phyloP scores from a whole-genome alignment of 2,113 vertebrate species.

The Larimichthys crocea region DNA sequence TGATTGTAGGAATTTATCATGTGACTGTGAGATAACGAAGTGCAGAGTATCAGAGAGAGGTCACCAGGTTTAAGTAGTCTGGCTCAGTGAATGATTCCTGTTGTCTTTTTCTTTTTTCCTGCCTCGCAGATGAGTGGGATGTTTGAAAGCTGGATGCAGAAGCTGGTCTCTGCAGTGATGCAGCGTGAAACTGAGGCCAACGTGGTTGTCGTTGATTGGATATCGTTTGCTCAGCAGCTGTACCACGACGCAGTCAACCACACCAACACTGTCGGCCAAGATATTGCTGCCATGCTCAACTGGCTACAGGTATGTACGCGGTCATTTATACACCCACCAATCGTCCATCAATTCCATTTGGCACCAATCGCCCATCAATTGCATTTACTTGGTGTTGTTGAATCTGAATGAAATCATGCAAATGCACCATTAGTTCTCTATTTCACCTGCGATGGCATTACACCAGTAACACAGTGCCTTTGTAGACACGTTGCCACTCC shows the following conservation, averaged over 20 bases:
- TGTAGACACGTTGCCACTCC: not conserved
- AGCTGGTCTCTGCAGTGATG: conserved; percentile 89
- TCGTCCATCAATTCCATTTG: no score
- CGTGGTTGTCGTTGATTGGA: conserved; percentile 93
- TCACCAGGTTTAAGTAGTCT: not conserved
- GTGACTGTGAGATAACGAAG: conserved; percentile 18
- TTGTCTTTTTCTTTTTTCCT: not conserved
- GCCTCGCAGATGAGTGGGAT: conserved; percentile 90
- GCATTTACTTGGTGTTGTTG: no score
- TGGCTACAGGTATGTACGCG: conserved; percentile 88
- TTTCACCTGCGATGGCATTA: not conserved
- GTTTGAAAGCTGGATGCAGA: conserved; percentile 90
- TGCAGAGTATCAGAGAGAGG: not conserved
- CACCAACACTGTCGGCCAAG: conserved; percentile 84
- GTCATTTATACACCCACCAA: not conserved
- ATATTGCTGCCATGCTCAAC: conserved; percentile 87
- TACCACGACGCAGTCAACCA: conserved; percentile 92
- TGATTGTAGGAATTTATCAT: conserved; percentile 40
- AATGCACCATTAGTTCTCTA: not conserved
- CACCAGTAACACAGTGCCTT: not conserved
- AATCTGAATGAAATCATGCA: not conserved
- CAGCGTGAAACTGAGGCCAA: conserved; percentile 90
- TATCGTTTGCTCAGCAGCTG: conserved; percentile 89
- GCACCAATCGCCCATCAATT: no score
- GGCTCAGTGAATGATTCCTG: conserved; percentile 19